These are phyloP conservation scores for Sebastolobus alascanus DNA, from an alignment of 2,797 vertebrate genomes.

Conservation along the genomic window DNA sequence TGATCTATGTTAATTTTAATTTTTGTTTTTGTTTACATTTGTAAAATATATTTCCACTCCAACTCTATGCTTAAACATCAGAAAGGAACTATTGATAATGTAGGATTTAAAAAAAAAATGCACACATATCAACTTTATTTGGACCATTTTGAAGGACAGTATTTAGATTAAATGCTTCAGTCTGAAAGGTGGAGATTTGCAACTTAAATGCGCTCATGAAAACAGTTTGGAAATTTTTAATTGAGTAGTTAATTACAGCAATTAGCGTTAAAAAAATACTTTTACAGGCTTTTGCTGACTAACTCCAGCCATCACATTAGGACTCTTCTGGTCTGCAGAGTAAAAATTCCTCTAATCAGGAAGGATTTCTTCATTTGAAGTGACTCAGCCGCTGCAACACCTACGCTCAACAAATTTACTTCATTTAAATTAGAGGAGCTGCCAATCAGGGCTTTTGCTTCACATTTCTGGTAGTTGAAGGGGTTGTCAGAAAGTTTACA, in stretches of 20 bases:
- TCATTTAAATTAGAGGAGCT: constrained; percentile 3
- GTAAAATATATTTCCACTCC: not conserved
- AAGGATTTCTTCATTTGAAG: constrained; percentile 12
- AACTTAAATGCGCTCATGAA: not conserved
- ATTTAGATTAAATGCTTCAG: not conserved
- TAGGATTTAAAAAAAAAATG: not conserved
- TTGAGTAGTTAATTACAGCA: constrained; percentile 5
- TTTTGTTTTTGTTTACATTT: not conserved
- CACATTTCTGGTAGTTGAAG: not conserved
- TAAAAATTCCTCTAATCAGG: not conserved
- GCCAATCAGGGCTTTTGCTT: not conserved
- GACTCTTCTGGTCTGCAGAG: not conserved
- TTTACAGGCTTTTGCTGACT: not conserved
- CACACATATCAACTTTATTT: too few species aligned
- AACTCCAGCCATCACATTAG: not conserved
- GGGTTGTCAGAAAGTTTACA: not conserved
- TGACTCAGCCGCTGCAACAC: constrained; percentile 19
- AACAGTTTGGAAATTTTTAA: not conserved
- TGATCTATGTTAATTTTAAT: not conserved
- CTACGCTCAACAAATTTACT: not conserved
- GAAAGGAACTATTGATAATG: not conserved
- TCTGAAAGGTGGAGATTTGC: not conserved
- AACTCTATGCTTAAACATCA: not conserved
- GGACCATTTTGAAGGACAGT: too few species aligned
- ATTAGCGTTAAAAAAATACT: constrained; percentile 5